phyloP scores from a whole-genome alignment of 2,113 vertebrate species.

The Callaeas wilsoni region DNA sequence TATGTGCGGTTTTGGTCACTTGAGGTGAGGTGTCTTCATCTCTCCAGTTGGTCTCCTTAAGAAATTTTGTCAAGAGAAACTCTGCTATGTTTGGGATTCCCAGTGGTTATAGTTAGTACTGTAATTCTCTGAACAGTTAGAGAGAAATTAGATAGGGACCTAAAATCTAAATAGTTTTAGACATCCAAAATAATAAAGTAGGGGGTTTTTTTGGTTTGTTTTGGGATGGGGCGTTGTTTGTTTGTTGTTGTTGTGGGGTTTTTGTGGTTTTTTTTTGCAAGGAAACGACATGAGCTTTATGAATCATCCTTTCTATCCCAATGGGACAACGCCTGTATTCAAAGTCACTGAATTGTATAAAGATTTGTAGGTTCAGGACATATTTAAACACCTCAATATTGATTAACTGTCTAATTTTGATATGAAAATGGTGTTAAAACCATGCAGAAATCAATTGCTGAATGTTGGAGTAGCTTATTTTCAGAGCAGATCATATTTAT shows the following conservation, averaged over 20 bases:
- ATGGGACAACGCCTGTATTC: not conserved
- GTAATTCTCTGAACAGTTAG: not conserved
- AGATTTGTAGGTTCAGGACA: not conserved
- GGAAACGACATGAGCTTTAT: not conserved
- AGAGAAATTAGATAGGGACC: not conserved
- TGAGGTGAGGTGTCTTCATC: not conserved
- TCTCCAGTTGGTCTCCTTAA: not conserved
- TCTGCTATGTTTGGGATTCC: not conserved
- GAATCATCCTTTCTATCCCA: not conserved
- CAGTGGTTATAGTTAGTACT: not conserved
- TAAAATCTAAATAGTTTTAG: not conserved
- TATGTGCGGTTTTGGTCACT: not conserved
- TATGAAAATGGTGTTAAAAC: slow-evolving; percentile 19
- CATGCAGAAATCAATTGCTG: slow-evolving; percentile 9
- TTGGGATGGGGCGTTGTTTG: not conserved
- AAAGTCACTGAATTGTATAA: not conserved
- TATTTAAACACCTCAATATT: slow-evolving; percentile 23
- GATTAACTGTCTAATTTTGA: slow-evolving; percentile 50
- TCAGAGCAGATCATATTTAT: not conserved
- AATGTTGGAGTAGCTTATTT: not conserved
- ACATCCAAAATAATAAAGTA: not conserved
- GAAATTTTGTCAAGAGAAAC: not conserved
- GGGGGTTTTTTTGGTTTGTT: fast-evolving
- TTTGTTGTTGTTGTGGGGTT: not conserved
- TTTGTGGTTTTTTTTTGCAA: not conserved